Conservation (phyloP, 2,888 invertebrate genomes). For the Eupithecia subfuscata region DNA sequence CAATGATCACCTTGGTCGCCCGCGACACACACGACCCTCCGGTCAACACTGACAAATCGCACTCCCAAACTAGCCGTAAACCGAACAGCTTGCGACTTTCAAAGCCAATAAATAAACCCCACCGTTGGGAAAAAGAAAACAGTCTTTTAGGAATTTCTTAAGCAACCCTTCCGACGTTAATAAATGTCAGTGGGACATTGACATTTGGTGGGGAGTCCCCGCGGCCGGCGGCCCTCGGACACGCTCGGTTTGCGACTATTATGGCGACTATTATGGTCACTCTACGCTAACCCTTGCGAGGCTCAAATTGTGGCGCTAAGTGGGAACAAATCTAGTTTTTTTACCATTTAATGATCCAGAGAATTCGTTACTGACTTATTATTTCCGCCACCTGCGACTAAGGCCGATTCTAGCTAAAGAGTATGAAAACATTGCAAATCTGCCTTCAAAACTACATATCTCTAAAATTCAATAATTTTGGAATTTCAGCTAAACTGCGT, state of each 20-base stretch:
- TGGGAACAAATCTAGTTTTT: slow-evolving; percentile 18
- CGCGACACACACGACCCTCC: slow-evolving; percentile 5
- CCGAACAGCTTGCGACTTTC: slow-evolving; percentile 31
- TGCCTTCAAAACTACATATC: not conserved
- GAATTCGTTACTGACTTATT: not conserved
- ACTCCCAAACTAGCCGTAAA: slow-evolving; percentile 22
- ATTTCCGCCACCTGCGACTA: not conserved
- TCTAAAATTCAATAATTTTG: not conserved
- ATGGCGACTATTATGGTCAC: slow-evolving; percentile 58
- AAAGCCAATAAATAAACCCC: slow-evolving; percentile 41
- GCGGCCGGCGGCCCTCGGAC: slow-evolving; percentile 51
- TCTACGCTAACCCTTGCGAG: slow-evolving; percentile 31
- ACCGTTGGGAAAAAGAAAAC: slow-evolving; percentile 64
- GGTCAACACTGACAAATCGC: slow-evolving; percentile 28
- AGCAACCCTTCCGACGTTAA: slow-evolving; percentile 75
- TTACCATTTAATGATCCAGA: slow-evolving; percentile 11
- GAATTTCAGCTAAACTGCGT: not conserved
- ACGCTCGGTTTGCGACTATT: slow-evolving; percentile 56
- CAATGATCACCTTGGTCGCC: not conserved
- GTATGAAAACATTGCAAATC: not conserved
- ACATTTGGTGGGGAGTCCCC: slow-evolving; percentile 61
- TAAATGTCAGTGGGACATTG: slow-evolving; percentile 75
- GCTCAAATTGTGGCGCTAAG: slow-evolving; percentile 29
- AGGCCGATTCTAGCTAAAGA: not conserved
- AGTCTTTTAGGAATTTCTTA: slow-evolving; percentile 66